Conservation (phyloP, 2,797 vertebrate species). For the Anniella stebbinsi region DNA sequence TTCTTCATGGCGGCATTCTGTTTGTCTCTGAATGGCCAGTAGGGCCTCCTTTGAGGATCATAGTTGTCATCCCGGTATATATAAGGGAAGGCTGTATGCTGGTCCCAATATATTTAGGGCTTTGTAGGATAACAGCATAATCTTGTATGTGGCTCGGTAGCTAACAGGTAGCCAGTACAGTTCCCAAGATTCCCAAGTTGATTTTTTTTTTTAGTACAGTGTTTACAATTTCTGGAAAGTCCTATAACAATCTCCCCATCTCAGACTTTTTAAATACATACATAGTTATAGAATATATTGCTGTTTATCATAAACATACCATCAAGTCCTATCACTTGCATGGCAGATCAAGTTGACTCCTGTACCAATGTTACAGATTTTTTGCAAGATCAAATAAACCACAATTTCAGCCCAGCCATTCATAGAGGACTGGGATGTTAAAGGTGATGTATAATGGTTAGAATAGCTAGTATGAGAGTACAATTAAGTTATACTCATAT, state of each 20-base stretch:
- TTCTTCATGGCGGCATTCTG: no score
- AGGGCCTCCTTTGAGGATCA: no score
- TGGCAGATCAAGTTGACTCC: slow-evolving; percentile 33
- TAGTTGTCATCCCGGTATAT: no score
- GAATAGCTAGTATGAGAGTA: slow-evolving; percentile 22
- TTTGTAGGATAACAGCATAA: no score
- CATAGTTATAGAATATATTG: background rate
- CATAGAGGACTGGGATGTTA: slow-evolving; percentile 41
- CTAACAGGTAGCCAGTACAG: no score
- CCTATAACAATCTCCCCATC: background rate
- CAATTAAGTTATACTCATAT: slow-evolving; percentile 24
- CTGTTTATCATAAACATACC: background rate
- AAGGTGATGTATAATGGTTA: slow-evolving; percentile 41
- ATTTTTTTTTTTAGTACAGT: background rate
- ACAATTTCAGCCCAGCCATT: background rate
- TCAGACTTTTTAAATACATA: background rate
- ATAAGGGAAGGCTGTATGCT: no score
- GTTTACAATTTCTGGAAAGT: background rate
- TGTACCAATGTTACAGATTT: slow-evolving; percentile 14
- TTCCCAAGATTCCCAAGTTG: background rate
- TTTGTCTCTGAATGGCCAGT: no score
- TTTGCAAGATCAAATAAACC: background rate
- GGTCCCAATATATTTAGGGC: no score
- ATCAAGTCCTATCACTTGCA: slow-evolving; percentile 24
- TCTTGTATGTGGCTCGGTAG: no score